Conservation (phyloP, 2,113 vertebrate species). For the Columba livia region DNA sequence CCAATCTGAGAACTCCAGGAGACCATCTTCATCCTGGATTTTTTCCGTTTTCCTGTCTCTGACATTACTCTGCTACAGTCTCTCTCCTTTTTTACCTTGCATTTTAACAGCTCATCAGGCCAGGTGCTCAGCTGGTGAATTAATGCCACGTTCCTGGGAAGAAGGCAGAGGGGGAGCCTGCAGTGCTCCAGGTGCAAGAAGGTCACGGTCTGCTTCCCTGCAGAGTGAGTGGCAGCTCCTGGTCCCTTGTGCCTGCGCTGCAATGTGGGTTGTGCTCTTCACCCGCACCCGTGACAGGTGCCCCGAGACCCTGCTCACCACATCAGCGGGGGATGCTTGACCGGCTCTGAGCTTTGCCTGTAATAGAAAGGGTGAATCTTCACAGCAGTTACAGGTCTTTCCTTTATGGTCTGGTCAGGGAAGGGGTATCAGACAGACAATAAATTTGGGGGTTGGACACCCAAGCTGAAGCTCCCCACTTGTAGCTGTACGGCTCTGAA, state of each 20-base stretch:
- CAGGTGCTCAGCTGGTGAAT: not conserved
- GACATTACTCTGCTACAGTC: not conserved
- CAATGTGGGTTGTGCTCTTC: not conserved
- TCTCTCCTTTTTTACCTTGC: not conserved
- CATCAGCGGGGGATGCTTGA: not conserved
- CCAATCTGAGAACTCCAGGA: not conserved
- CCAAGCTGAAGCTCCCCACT: not conserved
- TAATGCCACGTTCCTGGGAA: not conserved
- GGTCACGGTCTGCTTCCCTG: not conserved
- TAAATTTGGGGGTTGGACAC: not conserved
- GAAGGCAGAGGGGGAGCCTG: not conserved
- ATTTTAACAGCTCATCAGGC: not conserved
- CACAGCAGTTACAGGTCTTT: not conserved
- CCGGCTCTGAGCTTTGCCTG: not conserved
- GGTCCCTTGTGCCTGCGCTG: not conserved
- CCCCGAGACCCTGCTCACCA: not conserved
- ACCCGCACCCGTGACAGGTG: not conserved
- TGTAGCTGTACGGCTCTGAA: not conserved
- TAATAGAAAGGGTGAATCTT: not conserved
- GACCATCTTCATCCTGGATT: not conserved
- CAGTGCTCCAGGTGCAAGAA: not conserved
- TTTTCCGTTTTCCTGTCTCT: not conserved
- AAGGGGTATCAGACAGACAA: not conserved
- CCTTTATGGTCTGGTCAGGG: fast-evolving
- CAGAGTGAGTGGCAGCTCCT: not conserved